Evolutionary conservation across 2,888 invertebrate genomes (phyloP), one percentile per base, ranked within the genome.

Genomic region (Folsomia candida): DNA sequence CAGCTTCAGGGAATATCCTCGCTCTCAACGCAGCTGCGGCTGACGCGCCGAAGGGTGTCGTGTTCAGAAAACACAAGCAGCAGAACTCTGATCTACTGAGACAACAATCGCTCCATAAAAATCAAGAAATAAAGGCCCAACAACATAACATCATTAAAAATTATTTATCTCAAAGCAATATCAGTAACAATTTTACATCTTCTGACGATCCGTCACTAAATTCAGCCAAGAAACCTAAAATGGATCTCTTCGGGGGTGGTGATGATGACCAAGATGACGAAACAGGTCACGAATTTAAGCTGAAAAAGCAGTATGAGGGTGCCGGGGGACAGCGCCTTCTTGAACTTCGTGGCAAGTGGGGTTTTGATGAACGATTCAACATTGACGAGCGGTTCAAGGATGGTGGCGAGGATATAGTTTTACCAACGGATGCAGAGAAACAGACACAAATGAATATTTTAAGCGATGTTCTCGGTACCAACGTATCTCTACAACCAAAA

Each of bases 361-460:
- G 67, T 24, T 72, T 70, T 57, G 79, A 79, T 54, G 69, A 69
- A 1, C 68, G 79, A 47, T 79, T 79, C 61, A 68, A 71, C 63
- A 73, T 79, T 20, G 79, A 79, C 51, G 74, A 77, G n/a, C 64
- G 79, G 26, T 79, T 79, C 64, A 70, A 70, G 11, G 76, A 78
- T 1, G 47, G 54, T 11, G 61, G 67, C n/a, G 63, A 58, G 2
- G 54, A 68, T 9, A 29, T 58, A 0, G 58, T 51, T 51, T 69
- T 60, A 11, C 29, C 67, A 18, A 29, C 22, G 2, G 59, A 72
- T 24, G 25, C 69, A 14, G 75, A 77, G 57, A 73, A 75, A 51
- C 47, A 68, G 24, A 28, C 67, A 6, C 68, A 68, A 60, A 51
- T 76, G 14, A 66, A 67, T 9, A 76, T 79, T 64, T 28, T 79